These are phyloP conservation scores for Malthinus seriepunctatus DNA, from an alignment of 2,888 invertebrate species.

Conservation along the genomic window DNA sequence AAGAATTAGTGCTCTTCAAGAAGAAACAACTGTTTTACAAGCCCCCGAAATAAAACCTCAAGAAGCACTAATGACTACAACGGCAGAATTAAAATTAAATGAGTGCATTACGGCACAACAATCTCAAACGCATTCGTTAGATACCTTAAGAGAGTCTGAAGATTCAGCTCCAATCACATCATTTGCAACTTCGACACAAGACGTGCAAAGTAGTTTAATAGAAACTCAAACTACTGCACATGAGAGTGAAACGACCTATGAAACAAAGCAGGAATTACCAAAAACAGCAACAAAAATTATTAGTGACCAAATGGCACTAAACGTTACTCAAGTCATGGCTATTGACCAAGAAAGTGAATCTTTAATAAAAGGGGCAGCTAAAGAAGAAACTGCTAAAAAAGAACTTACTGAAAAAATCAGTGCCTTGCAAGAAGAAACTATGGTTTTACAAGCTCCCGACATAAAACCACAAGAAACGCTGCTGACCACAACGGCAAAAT, in stretches of 20 bases:
- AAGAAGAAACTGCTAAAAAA: conserved; percentile 53
- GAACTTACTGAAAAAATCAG: conserved; percentile 54
- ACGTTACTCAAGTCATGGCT: conserved; percentile 50
- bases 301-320: conserved; percentile 45
- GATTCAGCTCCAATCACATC: conserved; percentile 38
- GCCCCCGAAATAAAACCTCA: conserved; percentile 28
- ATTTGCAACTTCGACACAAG: conserved; percentile 40
- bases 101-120: conserved; percentile 34
- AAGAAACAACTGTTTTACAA: conserved; percentile 47
- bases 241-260: conserved; percentile 44
- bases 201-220: conserved; percentile 41
- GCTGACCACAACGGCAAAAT: conserved; percentile 42
- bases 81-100: conserved; percentile 35
- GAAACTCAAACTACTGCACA: conserved; percentile 41
- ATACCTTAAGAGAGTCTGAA: conserved; percentile 17
- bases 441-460: conserved; percentile 39
- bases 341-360: conserved; percentile 51
- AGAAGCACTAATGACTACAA: neutral
- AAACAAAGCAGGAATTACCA: conserved; percentile 27
- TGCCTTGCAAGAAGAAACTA: conserved; percentile 52
- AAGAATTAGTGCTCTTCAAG: conserved; percentile 53
- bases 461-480: conserved; percentile 34
- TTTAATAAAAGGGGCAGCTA: conserved; percentile 51
- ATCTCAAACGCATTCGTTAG: conserved; percentile 27
- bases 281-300: conserved; percentile 27